Percentiles rank a stretch among this genome's conserved stretches.
These are phyloP conservation scores for Leptinotarsa tumamoca DNA, from an alignment of 2,888 invertebrate genomes.

Conservation along the genomic window DNA sequence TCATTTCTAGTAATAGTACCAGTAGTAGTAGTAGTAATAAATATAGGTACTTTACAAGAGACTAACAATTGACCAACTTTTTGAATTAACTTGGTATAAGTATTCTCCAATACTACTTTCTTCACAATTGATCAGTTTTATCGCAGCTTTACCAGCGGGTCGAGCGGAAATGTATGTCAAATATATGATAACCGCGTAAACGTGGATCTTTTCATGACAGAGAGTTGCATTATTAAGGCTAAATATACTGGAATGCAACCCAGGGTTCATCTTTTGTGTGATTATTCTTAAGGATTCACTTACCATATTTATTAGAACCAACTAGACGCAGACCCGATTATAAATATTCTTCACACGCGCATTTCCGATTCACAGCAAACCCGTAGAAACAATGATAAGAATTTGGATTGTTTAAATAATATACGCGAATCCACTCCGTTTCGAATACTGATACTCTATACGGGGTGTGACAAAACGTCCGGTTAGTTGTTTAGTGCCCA, in stretches of 20 bases:
- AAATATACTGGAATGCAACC: neutral
- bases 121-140: neutral
- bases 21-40: too few relatives aligned
- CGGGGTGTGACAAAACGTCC: neutral
- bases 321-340: neutral
- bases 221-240: conserved; percentile 1
- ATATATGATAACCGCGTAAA: conserved; percentile 4
- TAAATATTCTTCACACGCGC: conserved; percentile 1
- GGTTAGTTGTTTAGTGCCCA: too few relatives aligned
- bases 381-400: neutral
- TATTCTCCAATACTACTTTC: neutral
- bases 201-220: neutral
- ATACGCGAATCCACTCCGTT: conserved; percentile 11
- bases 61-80: neutral
- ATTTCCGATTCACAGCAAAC: conserved; percentile 1
- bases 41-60: too few relatives aligned
- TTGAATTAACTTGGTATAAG: neutral
- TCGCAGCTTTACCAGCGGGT: neutral
- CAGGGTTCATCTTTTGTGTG: neutral
- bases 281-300: neutral
- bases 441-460: conserved; percentile 2
- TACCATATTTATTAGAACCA: neutral
- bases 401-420: conserved; percentile 12
- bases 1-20: too few relatives aligned
- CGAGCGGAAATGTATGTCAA: conserved; percentile 1